These are phyloP conservation scores for Aphrocallistes beatrix DNA, from an alignment of 37 sponge, comb jelly and placozoan genomes.

Conservation along the genomic window DNA sequence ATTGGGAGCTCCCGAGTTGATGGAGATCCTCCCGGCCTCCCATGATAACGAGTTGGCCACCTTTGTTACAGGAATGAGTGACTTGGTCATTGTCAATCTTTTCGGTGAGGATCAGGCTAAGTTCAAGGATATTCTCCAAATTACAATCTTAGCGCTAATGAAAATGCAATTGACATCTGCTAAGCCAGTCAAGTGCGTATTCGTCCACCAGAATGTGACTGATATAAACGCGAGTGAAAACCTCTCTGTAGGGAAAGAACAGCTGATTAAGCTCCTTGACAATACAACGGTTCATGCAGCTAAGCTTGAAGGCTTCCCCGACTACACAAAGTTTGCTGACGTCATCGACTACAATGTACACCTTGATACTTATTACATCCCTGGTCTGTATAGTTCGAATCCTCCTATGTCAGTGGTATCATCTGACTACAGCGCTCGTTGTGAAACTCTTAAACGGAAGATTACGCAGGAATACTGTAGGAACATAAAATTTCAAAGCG, in stretches of 20 bases:
- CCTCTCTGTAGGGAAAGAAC: neutral
- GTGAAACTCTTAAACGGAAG: neutral
- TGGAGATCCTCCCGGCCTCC: neutral
- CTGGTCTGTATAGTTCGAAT: neutral
- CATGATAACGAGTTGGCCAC: conserved; percentile 24
- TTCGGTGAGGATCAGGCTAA: neutral
- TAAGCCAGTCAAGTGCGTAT: neutral
- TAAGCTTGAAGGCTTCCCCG: neutral
- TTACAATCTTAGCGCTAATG: neutral
- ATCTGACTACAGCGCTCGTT: neutral
- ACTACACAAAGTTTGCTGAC: neutral
- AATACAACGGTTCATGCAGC: neutral
- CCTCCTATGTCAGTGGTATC: conserved; percentile 18
- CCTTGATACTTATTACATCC: neutral
- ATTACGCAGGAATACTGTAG: neutral
- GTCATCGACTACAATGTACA: neutral
- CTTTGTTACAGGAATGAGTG: neutral
- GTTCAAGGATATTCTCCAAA: conserved; percentile 23
- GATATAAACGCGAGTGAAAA: neutral
- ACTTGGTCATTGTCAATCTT: conserved; percentile 3
- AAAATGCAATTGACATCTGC: conserved; percentile 18
- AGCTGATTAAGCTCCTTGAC: neutral
- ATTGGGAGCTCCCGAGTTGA: conserved; percentile 9
- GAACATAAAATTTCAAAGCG: neutral
- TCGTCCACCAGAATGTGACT: conserved; percentile 19